A percentile compares a stretch with the other conserved stretches of the same genome.
These are phyloP conservation scores for Melitaea athalia DNA, from an alignment of 2,888 invertebrate species.

Conservation along the genomic window DNA sequence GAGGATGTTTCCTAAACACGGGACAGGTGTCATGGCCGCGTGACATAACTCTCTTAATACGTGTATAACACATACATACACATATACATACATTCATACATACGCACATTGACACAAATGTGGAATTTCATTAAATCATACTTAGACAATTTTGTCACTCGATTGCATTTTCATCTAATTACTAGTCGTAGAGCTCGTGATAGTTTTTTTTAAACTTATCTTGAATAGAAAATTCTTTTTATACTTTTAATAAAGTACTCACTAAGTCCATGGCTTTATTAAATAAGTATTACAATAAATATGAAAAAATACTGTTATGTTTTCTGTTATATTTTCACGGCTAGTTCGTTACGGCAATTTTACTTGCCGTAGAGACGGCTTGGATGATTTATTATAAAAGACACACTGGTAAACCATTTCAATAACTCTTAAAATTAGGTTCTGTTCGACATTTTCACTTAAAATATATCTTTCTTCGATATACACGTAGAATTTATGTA, in stretches of 20 bases:
- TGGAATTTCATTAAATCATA: slow-evolving; percentile 25
- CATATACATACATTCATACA: neutral
- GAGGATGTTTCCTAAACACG: slow-evolving; percentile 19
- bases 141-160: slow-evolving; percentile 16
- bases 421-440: neutral
- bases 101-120: neutral
- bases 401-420: neutral
- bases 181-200: neutral
- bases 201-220: neutral
- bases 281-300: too few species aligned
- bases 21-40: slow-evolving; percentile 5
- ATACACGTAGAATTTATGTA: too few species aligned
- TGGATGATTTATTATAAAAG: too few species aligned
- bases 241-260: too few species aligned
- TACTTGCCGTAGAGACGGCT: too few species aligned
- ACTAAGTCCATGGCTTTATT: too few species aligned
- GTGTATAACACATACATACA: too few species aligned
- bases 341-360: neutral
- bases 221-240: neutral
- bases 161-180: slow-evolving; percentile 7
- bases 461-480: too few species aligned
- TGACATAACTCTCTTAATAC: slow-evolving; percentile 13
- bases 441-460: too few species aligned
- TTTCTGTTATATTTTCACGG: neutral
- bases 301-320: too few species aligned